Evolutionary conservation across 2,113 vertebrate genomes (phyloP).

Genomic region (Antechinus stuartii): DNA sequence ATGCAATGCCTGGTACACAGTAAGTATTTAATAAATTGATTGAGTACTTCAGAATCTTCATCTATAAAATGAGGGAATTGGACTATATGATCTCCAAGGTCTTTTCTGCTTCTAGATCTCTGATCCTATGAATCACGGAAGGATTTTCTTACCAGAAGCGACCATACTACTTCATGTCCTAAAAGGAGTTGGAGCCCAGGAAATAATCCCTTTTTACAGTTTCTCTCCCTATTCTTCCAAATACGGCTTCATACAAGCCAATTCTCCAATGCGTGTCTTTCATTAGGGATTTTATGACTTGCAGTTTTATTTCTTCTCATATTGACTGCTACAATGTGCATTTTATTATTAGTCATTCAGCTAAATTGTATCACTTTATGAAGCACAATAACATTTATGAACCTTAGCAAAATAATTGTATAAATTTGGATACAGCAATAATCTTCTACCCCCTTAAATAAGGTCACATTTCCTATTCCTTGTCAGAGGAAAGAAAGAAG

Average conservation of each 20-base stretch:
- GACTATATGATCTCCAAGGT: neutral
- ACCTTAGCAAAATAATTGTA: conserved; percentile 34
- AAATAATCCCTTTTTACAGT: neutral
- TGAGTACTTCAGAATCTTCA: neutral
- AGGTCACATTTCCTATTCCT: neutral
- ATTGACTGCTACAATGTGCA: conserved; percentile 12
- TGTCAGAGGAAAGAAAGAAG: neutral
- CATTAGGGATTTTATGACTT: conserved; percentile 11
- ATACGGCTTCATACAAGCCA: neutral
- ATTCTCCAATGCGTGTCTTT: neutral
- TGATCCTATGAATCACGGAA: neutral
- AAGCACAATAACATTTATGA: conserved; percentile 23
- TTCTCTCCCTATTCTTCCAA: neutral
- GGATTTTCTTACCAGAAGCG: neutral
- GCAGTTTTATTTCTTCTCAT: neutral
- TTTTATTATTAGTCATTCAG: conserved; percentile 31
- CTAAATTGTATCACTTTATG: conserved; percentile 26
- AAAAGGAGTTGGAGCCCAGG: neutral
- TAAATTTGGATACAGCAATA: neutral
- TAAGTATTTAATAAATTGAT: neutral
- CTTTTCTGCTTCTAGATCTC: too few species aligned
- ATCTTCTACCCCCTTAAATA: neutral
- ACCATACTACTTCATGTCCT: neutral
- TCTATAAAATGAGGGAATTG: neutral
- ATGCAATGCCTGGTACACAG: neutral